Evolutionary conservation across 2,113 vertebrate genomes (phyloP).

Genomic region (Engraulis encrasicolus): DNA sequence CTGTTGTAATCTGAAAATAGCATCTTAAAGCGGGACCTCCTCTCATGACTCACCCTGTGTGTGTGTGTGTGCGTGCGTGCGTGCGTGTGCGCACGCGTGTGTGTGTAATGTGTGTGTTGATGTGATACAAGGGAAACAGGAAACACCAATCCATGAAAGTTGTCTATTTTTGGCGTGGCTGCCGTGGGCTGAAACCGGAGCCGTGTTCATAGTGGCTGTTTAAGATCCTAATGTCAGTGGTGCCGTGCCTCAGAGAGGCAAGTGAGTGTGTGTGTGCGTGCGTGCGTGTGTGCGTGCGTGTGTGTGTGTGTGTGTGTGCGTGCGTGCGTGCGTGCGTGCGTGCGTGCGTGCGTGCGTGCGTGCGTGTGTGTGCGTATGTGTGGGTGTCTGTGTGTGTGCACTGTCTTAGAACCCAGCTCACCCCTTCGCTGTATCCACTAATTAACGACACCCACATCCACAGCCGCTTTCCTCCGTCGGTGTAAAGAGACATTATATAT

Average conservation of each 20-base stretch:
- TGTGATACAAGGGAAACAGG: constrained; percentile 21
- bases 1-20: constrained; percentile 2
- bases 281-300: too few species aligned
- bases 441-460: neutral
- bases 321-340: too few species aligned
- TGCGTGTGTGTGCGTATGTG: too few species aligned
- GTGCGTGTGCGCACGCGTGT: too few species aligned
- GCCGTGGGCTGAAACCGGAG: constrained; percentile 60
- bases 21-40: constrained; percentile 9
- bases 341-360: too few species aligned
- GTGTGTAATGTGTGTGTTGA: too few species aligned
- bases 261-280: too few species aligned
- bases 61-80: too few species aligned
- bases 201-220: constrained; percentile 56
- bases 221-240: constrained; percentile 33
- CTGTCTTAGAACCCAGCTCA: neutral
- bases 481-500: constrained; percentile 17
- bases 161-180: constrained; percentile 67
- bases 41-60: constrained; percentile 15
- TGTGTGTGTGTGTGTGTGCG: too few species aligned
- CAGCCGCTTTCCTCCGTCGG: neutral
- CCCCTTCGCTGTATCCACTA: neutral
- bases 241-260: constrained; percentile 63
- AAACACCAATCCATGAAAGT: constrained; percentile 57
- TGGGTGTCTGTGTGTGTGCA: too few species aligned